Base-by-base conservation (phyloP, 2,113 vertebrate species). In the Oxygymnocypris stewartii region DNA sequence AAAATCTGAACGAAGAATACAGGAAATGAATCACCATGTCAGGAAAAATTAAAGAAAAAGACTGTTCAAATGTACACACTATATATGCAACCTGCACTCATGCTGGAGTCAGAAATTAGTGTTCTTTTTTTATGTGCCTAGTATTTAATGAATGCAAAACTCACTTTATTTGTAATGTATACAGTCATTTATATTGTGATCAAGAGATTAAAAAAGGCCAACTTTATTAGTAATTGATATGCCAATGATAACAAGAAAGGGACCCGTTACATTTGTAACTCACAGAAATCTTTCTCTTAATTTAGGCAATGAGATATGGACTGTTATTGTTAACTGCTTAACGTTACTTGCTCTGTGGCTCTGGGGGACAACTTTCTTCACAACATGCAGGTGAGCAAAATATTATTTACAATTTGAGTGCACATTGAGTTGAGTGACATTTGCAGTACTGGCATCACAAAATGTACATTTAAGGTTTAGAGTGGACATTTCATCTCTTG, bases 341-440 rank as follows among this genome's bases (percentile, higher is more conserved):
- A n/a, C 25, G 74, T 51, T 49, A 37, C 5, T 31, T 49, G 5
- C 11, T 18, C 3, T 0, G 47, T 81, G 85, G 85, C 31, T 23
- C 35, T 86, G 85, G 85, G 85, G 85, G 37, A 80, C 85, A 54
- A 86, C 85, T 74, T 40, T 40, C 85, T 81, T 40, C 28, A 76
- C 69, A 75, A 59, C 20, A 76, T 84, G 6, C 51, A 76, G 83
- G 83, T 76, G 9, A 61, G 59, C 35, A 61, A 14, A 37, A 71
- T 28, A 8, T 71, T 2, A 71, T 61, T 12, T 1, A 25, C 12
- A 63, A 63, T n/a, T 63, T n/a, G 4, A 13, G 42, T 44, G 42
- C 42, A 2, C 42, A 44, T 44, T 44, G 42, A 44, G 42, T 11
- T 44, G 10, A 44, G 10, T 47, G 73, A 75, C 40, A 75, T 75